Evolutionary conservation across 2,113 vertebrate species (phyloP), one percentile per base, ranked within the genome.

Genomic region (Glaucidium brasilianum): DNA sequence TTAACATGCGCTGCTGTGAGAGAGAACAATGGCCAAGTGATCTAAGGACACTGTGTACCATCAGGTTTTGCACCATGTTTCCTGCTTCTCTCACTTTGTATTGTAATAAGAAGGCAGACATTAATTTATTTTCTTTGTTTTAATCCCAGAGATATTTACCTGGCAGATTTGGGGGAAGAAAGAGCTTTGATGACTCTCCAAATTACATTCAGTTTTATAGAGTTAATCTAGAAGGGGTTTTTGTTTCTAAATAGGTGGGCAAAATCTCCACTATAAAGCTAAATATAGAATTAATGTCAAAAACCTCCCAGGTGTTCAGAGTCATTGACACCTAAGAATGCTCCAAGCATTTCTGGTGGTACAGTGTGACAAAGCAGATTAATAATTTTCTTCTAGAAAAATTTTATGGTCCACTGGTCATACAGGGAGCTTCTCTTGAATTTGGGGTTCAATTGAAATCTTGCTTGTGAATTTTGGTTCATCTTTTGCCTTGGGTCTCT

Each of bases 31-130:
- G 64, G 92, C 67, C 85, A 90, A 95, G 74, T 85, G 93, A 94
- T 97, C 90, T 97, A 55, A 94, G 95, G 95, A 97, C 95, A 95
- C 91, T 30, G 91, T 97, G 95, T 97, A 96, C 97, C 95, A 94
- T 95, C 93, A 97, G 91, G 83, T 96, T 96, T 94, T 93, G 92
- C 2, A 2, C 83, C 5, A 26, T 88, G 66, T 90, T 97, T 97
- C 97, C 96, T 96, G 45, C 89, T 97, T 84, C 92, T 91, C 66
- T 85, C 93, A 94, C 87, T 97, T 91, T 96, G 93, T 94, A 95
- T 97, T 96, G 96, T 96, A 96, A 95, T 78, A 97, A 91, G 73
- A 91, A 92, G 88, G 92, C 0, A 32, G 92, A 91, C 92, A 92
- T 89, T 91, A 87, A 85, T 94, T 92, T 49, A 85, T 96, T 96